Evolutionary conservation across 2,888 invertebrate species (phyloP), one percentile per base, ranked within the genome.

Genomic region (Drosophila affinis): DNA sequence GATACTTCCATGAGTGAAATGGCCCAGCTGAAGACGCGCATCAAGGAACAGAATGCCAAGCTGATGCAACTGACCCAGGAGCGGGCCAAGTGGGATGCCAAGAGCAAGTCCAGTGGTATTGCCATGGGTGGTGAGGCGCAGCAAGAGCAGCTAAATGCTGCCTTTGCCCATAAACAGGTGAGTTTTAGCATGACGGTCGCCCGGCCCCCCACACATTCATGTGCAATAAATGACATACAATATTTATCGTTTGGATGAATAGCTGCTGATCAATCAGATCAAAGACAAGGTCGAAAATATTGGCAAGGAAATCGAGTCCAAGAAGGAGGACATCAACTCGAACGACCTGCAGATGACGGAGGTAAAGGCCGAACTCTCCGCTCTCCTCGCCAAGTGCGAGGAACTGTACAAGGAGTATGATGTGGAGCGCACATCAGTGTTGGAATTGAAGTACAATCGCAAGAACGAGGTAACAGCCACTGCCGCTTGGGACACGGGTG

Each of bases 1-100:
- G 99, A 99, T 91, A 93, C 96, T 0, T 97, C 97, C 80, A 95
- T 99, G 94, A 94, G 95, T 4, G 97, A 97, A 81, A 96, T 97
- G 96, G 94, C 96, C 9, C 95, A 95, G 64, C 93, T 97, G 1
- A 98, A 97, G 91, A 95, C 95, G 10, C 94, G 95, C 83, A 94
- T 97, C 0, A 97, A 97, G 83, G 97, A 98, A 78, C 95, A 97
- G 71, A 98, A 97, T 91, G 96, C 96, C 0, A 95, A 95, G 87
- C 94, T 97, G 63, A 93, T 97, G 17, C 93, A 95, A 0, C 91
- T 97, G 18, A 96, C 96, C 76, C 97, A 97, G 88, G 97, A 98
- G 89, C 97, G 97, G 70, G 95, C 95, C 0, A 95, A 95, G 65
- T 92, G 97, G 76, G 97, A 97, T 71, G 95, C 96, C 10, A 96